Base-by-base conservation (phyloP, 2,797 vertebrate genomes). In the Phalloptychus januarius region DNA sequence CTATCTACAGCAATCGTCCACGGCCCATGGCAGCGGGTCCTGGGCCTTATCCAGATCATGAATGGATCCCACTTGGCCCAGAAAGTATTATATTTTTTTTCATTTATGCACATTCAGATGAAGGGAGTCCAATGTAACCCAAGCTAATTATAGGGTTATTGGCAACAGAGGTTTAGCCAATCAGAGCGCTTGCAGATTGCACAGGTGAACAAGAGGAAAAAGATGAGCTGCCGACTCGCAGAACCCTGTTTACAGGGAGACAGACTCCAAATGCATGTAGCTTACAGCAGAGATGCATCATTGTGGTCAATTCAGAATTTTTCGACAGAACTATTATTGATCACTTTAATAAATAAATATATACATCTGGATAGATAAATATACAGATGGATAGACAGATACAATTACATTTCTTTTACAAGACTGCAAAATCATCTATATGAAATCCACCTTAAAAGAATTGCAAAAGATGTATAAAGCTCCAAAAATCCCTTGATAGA, bases 111-210 rank as follows among this genome's bases (percentile, higher is more conserved):
- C 25, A 28, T 70, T 70, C 40, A 70, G 42, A 70, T 45, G 31
- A 46, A 61, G 36, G 1, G 1, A 70, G 20, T 40, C 28, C 25
- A 56, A 7, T 15, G 11, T 48, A 38, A 69, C 44, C 38, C 67
- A 28, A 70, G 67, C 42, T 70, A 44, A 70, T 70, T 28, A 45
- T 70, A 28, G 67, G 67, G 25, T 70, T 70, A 70, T 70, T 70
- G 67, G 67, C 67, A 70, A 70, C 42, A 45, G 25, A 45, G 25
- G 6, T 15, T n/a, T 23, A 70, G 67, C 42, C 67, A 70, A 70
- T 70, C 67, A 44, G 40, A 18, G 40, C 13, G 13, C 25, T 70
- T 70, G 42, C 40, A 70, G 25, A 45, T 70, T 70, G 40, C 67
- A 45, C 23, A 45, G 67, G 67, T 70, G 42, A 70, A 13, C 40